phyloP scores from a whole-genome alignment of 2,888 invertebrate species.

The Cylloceria caligata region DNA sequence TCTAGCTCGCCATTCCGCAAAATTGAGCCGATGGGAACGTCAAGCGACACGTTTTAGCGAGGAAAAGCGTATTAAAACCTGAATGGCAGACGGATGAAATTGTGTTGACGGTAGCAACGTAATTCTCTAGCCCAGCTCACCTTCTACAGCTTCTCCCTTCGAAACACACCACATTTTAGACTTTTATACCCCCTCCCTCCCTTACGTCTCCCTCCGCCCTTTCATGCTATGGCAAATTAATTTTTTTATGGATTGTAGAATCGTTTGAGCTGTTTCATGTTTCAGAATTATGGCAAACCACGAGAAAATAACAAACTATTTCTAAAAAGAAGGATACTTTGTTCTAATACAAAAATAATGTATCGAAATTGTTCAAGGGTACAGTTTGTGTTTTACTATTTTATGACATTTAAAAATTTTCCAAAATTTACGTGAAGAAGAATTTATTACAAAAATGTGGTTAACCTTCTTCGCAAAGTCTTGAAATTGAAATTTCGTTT shows the following conservation, averaged over 20 bases:
- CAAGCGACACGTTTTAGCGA: slow-evolving; percentile 74
- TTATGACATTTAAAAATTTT: no score
- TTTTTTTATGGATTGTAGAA: slow-evolving; percentile 21
- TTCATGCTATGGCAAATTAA: slow-evolving; percentile 30
- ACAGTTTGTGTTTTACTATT: no score
- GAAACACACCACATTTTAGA: slow-evolving; percentile 21
- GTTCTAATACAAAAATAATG: no score
- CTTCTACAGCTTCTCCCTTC: slow-evolving; percentile 32
- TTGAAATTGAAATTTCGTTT: no score
- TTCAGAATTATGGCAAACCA: not conserved
- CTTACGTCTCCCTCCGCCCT: slow-evolving; percentile 1
- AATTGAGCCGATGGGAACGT: slow-evolving; percentile 72
- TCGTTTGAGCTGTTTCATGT: not conserved
- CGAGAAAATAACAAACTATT: no score
- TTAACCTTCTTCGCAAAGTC: no score
- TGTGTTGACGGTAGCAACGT: slow-evolving; percentile 72
- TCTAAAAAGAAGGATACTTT: no score
- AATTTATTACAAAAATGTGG: no score
- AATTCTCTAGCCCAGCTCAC: slow-evolving; percentile 59
- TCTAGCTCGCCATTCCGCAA: slow-evolving; percentile 70
- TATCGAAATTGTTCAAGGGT: no score
- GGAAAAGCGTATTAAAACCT: slow-evolving; percentile 77
- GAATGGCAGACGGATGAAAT: slow-evolving; percentile 73
- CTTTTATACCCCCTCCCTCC: slow-evolving; percentile 6
- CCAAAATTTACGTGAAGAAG: no score